Base-by-base conservation (phyloP, 2,888 invertebrate genomes). In the Eristalinus sepulchralis region DNA sequence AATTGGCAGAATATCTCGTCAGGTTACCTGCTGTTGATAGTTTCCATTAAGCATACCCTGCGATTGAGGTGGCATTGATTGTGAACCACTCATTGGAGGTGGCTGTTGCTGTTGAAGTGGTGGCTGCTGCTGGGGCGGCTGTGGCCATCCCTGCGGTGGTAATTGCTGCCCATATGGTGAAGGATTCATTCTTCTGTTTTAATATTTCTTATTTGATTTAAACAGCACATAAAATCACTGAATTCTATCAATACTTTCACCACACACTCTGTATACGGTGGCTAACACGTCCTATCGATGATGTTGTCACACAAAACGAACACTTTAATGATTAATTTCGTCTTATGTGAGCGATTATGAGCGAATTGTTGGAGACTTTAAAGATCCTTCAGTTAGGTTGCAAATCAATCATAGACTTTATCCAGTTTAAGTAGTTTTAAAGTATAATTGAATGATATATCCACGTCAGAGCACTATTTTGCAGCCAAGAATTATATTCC, bases 11-110 rank as follows among this genome's bases (percentile, higher is more conserved):
- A 36, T 33, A 39, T 17, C 22, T 57, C 2, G 64, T 20, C 10
- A 53, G 1, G 81, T 88, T 88, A 92, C 92, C 90, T 92, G 92
- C 89, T 92, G 91, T 77, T 91, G 92, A 89, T 91, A 92, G 82
- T 92, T 92, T 70, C 92, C 92, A 89, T 92, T 92, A 17, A 92
- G 88, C 81, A 90, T 89, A 57, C 89, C 87, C 70, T 90, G 91
- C 36, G 90, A 89, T 68, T 84, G 88, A 33, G 83, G 76, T 34
- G 84, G 86, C 63, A 72, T 76, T 22, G 53, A 63, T 33, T 57
- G 66, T 76, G 71, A 88, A 68, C 79, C 89, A 83, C 47, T 89
- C 88, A 72, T 88, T 88, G 88, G 89, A 89, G 63, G 88, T 76
- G n/a, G 88, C 89, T 89, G 90, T 83, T 1, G 90, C 90, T 47